Conservation (phyloP, 1,140 invertebrate genomes). For the Caenorhabditis briggsae region DNA sequence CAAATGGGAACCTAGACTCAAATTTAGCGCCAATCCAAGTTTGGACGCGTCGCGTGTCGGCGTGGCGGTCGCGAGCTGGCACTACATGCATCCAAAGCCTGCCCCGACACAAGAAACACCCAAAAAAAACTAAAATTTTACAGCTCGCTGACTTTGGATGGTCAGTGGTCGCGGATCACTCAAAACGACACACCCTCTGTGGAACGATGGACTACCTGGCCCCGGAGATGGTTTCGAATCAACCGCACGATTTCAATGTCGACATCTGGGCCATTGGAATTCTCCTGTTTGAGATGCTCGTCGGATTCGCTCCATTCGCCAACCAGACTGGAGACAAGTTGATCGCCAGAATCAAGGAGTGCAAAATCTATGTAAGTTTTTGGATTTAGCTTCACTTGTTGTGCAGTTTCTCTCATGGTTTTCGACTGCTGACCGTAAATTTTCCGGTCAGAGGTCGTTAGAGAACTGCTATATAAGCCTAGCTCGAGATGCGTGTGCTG, state of each 20-base stretch:
- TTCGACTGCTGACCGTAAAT: background rate
- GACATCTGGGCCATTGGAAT: slow-evolving; percentile 83
- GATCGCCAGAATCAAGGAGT: slow-evolving; percentile 86
- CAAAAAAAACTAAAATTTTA: background rate
- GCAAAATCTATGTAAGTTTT: slow-evolving; percentile 83
- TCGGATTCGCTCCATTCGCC: slow-evolving; percentile 83
- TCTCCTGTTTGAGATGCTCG: slow-evolving; percentile 92
- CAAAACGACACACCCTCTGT: slow-evolving; percentile 89
- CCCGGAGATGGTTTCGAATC: slow-evolving; percentile 94
- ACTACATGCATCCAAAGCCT: background rate
- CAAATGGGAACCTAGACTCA: too few species aligned
- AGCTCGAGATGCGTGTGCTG: slow-evolving; percentile 57
- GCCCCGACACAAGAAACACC: slow-evolving; percentile 5
- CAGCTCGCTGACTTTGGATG: slow-evolving; percentile 79
- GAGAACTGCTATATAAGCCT: slow-evolving; percentile 15
- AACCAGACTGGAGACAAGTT: slow-evolving; percentile 79
- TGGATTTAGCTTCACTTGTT: slow-evolving; percentile 79
- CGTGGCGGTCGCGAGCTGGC: too few species aligned
- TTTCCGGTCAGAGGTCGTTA: background rate
- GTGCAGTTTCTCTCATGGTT: slow-evolving; percentile 84
- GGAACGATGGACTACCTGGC: slow-evolving; percentile 95
- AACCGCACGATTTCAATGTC: slow-evolving; percentile 87
- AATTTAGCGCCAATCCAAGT: too few species aligned
- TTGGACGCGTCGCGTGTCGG: too few species aligned
- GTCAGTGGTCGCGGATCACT: slow-evolving; percentile 77